Base-by-base conservation (phyloP, 2,797 vertebrate species). In the Poeciliopsis infans region DNA sequence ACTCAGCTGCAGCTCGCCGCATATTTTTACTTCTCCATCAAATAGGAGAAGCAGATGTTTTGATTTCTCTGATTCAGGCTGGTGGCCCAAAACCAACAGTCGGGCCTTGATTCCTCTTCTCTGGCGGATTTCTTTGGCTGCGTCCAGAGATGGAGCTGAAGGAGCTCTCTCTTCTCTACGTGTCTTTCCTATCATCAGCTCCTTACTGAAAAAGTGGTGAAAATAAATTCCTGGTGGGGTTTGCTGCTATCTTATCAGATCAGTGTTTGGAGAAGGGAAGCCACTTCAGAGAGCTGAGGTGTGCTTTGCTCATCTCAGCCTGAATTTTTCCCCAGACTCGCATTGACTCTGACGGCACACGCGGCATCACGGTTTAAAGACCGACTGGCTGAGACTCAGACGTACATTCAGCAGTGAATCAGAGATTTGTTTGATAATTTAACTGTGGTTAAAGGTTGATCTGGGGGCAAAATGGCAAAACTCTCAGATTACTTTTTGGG, bases 191-290 rank as follows among this genome's bases (percentile, higher is more conserved):
- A 79, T 92, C 83, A 82, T 82, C 83, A 0, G 47, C 86, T 80
- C 68, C 2, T 25, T 51, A 77, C 79, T 74, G 83, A 81, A 88
- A 83, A 79, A 86, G 85, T 16, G 23, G 61, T 64, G 85, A 83
- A 91, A 90, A 93, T 83, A 91, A 82, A 92, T 89, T 91, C 92
- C 90, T 88, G 80, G 75, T 89, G 87, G 87, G 87, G 77, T 83
- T 89, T 31, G 71, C 86, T 87, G 77, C 86, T 87, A 89, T 91
- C 93, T 91, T 89, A 93, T 93, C 91, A 89, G 89, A 94, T 94
- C 87, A 88, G 87, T 90, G 91, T 94, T 90, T 88, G 77, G 87
- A 93, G 90, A 87, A 88, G 84, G 84, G 85, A 82, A 89, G 85
- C 86, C 89, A 88, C 89, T 93, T 90, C 82, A 87, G 85, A 86